phyloP scores from a whole-genome alignment of 2,888 invertebrate genomes.

The Hirtodrosophila confusa region DNA sequence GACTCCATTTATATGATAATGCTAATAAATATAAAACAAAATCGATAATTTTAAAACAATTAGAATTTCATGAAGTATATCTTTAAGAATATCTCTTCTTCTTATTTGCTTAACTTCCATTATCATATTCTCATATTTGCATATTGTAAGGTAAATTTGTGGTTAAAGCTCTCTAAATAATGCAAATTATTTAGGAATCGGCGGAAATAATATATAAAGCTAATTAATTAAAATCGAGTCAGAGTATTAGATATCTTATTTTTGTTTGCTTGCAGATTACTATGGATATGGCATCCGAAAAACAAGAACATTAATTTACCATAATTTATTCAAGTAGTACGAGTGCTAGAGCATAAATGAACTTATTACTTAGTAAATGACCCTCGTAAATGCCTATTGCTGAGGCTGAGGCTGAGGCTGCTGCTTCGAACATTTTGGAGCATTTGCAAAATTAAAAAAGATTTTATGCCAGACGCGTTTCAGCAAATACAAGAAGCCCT shows the following conservation, averaged over 20 bases:
- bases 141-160: no score
- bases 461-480: constrained; percentile 77
- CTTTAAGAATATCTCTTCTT: no score
- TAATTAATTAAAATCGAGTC: constrained; percentile 23
- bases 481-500: constrained; percentile 30
- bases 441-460: constrained; percentile 63
- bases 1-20: no score
- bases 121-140: no score
- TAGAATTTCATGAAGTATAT: no score
- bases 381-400: constrained; percentile 49
- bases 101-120: no score
- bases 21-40: no score
- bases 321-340: constrained; percentile 38
- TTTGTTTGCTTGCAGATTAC: constrained; percentile 6
- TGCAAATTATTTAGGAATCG: constrained; percentile 1
- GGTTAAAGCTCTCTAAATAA: no score
- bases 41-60: no score
- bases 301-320: constrained; percentile 41
- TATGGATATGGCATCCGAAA: constrained; percentile 5
- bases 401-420: background rate
- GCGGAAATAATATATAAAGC: constrained; percentile 2
- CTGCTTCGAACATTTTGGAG: constrained; percentile 10
- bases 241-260: constrained; percentile 7
- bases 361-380: constrained; percentile 55
- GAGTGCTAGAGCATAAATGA: constrained; percentile 50